Conservation (phyloP, 2,113 vertebrate genomes). For the Datnioides undecimradiatus region DNA sequence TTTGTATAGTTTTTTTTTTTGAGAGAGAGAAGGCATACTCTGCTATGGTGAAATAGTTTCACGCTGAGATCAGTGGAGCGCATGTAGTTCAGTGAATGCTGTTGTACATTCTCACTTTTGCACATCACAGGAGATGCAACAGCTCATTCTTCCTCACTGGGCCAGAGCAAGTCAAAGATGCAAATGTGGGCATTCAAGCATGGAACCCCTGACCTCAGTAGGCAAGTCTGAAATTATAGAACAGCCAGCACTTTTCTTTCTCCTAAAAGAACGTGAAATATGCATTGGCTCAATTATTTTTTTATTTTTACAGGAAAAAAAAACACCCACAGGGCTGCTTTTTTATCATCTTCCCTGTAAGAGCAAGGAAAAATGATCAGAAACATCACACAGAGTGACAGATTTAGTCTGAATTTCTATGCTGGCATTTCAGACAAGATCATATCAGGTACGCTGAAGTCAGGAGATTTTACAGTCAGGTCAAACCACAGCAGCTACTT, state of each 20-base stretch:
- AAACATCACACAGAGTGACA: slow-evolving; percentile 42
- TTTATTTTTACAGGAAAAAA: background rate
- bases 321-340: slow-evolving; percentile 2
- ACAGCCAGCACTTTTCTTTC: slow-evolving; percentile 57
- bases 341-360: slow-evolving; percentile 22
- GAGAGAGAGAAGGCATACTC: slow-evolving; percentile 46
- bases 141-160: slow-evolving; percentile 70
- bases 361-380: slow-evolving; percentile 12
- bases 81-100: slow-evolving; percentile 56
- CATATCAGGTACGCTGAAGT: slow-evolving; percentile 47
- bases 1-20: slow-evolving; percentile 56
- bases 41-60: slow-evolving; percentile 63
- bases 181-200: slow-evolving; percentile 67
- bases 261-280: slow-evolving; percentile 45
- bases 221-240: slow-evolving; percentile 60
- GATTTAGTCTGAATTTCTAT: slow-evolving; percentile 39
- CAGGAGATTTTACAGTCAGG: slow-evolving; percentile 45
- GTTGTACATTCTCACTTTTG: slow-evolving; percentile 67
- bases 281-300: slow-evolving; percentile 33
- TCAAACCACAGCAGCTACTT: slow-evolving; percentile 36
- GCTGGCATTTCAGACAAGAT: slow-evolving; percentile 54
- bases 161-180: slow-evolving; percentile 69
- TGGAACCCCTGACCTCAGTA: slow-evolving; percentile 64
- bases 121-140: slow-evolving; percentile 63
- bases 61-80: slow-evolving; percentile 73